phyloP scores from a whole-genome alignment of 2,888 invertebrate species.

The Cryptocephalus moraei region DNA sequence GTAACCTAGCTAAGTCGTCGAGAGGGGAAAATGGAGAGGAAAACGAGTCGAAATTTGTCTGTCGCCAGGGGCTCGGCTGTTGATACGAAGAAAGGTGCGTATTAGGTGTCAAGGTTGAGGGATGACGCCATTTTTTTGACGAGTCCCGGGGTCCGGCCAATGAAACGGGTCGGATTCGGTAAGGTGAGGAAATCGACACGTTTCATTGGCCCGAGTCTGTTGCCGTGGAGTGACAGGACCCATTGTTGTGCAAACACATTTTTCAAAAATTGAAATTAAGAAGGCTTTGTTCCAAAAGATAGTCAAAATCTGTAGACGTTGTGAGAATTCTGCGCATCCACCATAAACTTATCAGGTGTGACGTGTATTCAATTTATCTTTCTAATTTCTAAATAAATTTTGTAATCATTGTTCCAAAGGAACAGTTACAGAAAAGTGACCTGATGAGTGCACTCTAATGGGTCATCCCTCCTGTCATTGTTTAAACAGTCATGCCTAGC shows the following conservation, averaged over 20 bases:
- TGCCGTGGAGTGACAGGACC: not conserved
- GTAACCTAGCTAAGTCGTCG: conserved; percentile 14
- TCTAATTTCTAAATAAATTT: no score
- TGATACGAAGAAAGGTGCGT: conserved; percentile 70
- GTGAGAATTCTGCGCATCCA: no score
- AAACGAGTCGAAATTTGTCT: conserved; percentile 58
- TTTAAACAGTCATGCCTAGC: no score
- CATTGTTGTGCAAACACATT: not conserved
- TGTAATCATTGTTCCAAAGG: no score
- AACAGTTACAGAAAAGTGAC: no score
- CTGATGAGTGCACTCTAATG: no score
- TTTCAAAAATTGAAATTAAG: not conserved
- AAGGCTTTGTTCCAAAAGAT: not conserved
- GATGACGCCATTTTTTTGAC: not conserved
- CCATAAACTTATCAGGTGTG: no score
- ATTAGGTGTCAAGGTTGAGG: conserved; percentile 3
- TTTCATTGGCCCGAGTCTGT: conserved; percentile 1
- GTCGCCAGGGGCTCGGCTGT: conserved; percentile 57
- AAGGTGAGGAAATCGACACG: no score
- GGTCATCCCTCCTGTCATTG: no score
- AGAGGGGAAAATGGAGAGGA: conserved; percentile 63
- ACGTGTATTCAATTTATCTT: no score
- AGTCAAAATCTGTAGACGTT: no score
- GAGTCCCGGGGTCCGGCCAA: not conserved
- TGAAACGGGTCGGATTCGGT: not conserved